Percentiles rank a stretch among this genome's conserved stretches.
Evolutionary conservation across 2,888 invertebrate species (phyloP).

Genomic region (Tuta absoluta): DNA sequence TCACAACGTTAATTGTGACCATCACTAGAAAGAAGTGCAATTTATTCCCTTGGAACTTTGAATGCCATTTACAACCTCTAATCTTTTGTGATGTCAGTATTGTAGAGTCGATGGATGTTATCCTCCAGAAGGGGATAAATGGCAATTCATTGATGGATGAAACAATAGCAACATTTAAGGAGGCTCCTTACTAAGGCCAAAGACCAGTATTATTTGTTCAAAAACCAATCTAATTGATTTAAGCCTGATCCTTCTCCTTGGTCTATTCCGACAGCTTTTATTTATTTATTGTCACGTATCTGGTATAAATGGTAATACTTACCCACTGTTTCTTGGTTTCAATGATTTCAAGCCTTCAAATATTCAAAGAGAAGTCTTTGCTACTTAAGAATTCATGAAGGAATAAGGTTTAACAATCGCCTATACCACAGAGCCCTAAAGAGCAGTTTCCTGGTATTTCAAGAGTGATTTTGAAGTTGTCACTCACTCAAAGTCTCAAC

Average conservation of each 20-base stretch:
- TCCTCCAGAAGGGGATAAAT: background rate
- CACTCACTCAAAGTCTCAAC: background rate
- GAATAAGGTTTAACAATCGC: background rate
- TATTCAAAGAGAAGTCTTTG: background rate
- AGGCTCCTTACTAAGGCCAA: background rate
- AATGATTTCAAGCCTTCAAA: background rate
- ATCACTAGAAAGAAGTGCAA: too few species aligned
- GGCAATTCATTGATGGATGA: background rate
- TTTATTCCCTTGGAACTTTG: too few species aligned
- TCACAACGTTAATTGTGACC: too few species aligned
- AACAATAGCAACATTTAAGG: background rate
- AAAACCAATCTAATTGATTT: too few species aligned
- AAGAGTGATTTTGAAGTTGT: slow-evolving; percentile 1
- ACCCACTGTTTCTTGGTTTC: background rate
- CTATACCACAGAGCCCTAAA: background rate
- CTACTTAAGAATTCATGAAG: background rate
- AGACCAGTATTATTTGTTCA: background rate
- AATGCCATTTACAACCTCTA: too few species aligned
- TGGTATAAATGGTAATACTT: background rate
- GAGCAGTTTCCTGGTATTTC: background rate
- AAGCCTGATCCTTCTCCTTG: background rate
- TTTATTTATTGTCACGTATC: background rate
- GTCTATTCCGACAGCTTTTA: background rate
- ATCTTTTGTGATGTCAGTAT: too few species aligned
- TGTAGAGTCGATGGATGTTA: too few species aligned